These are phyloP conservation scores for Cygnus atratus DNA, from an alignment of 2,113 vertebrate genomes.

Conservation along the genomic window DNA sequence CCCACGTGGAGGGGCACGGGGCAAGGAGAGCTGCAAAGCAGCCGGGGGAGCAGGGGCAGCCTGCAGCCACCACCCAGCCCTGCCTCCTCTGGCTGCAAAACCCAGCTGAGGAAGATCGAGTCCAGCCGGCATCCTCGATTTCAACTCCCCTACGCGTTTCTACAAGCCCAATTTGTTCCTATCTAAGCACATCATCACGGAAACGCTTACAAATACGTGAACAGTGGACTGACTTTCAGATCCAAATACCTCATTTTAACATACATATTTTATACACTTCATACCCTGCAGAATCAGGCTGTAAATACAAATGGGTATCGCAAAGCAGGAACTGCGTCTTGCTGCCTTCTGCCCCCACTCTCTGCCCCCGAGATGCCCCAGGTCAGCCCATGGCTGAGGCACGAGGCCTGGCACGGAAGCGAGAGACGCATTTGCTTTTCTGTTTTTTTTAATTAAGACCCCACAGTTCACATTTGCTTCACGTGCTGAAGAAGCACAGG, in stretches of 20 bases:
- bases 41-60: neutral
- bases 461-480: neutral
- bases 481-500: neutral
- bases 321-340: neutral
- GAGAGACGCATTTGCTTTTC: rapidly evolving
- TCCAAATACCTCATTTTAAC: neutral
- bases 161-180: neutral
- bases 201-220: conserved; percentile 28
- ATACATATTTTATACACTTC: conserved; percentile 27
- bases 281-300: neutral
- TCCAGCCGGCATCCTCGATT: neutral
- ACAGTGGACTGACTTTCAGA: neutral
- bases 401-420: rapidly evolving
- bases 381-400: rapidly evolving
- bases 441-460: neutral
- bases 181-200: neutral
- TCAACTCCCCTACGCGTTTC: neutral
- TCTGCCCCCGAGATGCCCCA: neutral
- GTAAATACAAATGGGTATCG: neutral
- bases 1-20: no score
- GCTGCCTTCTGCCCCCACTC: neutral
- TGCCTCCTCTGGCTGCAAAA: neutral
- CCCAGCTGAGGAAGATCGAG: rapidly evolving
- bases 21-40: neutral
- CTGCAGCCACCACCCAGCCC: neutral